Percentiles rank a stretch among this genome's conserved stretches.
Conservation (phyloP, 2,113 vertebrate species). For the Ginglymostoma cirratum region DNA sequence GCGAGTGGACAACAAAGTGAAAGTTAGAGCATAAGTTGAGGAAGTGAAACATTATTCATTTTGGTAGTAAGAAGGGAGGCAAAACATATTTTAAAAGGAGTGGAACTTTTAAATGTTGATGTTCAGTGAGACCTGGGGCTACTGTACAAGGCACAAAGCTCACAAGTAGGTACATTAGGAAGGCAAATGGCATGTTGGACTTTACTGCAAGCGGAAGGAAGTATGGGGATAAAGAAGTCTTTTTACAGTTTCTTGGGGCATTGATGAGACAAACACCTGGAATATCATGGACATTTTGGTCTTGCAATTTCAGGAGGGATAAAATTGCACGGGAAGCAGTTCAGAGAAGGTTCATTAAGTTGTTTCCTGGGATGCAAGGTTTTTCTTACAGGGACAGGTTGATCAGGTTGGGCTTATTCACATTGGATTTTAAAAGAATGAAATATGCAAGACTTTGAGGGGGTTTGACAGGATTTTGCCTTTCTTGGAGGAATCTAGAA, state of each 20-base stretch:
- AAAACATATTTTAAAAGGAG: not conserved
- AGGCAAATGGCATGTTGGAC: no score
- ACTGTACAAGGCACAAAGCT: no score
- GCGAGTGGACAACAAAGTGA: not conserved
- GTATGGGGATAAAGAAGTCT: no score
- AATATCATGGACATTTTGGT: no score
- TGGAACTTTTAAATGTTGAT: no score
- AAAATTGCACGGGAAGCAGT: no score
- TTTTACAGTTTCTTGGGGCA: no score
- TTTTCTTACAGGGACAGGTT: not conserved
- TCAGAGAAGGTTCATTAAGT: not conserved
- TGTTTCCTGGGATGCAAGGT: not conserved
- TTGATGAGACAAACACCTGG: no score
- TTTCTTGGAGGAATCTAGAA: not conserved
- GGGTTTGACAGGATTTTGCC: not conserved
- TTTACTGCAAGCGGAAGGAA: no score
- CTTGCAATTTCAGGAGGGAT: no score
- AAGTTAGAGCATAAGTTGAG: not conserved
- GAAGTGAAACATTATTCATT: not conserved
- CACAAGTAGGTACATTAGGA: no score
- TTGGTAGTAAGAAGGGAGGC: not conserved
- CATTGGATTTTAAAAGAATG: not conserved
- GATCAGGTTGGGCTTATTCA: not conserved
- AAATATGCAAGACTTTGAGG: not conserved
- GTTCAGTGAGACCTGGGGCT: no score